These are phyloP conservation scores for Cisticola juncidis DNA, from an alignment of 2,113 vertebrate genomes.

Conservation along the genomic window DNA sequence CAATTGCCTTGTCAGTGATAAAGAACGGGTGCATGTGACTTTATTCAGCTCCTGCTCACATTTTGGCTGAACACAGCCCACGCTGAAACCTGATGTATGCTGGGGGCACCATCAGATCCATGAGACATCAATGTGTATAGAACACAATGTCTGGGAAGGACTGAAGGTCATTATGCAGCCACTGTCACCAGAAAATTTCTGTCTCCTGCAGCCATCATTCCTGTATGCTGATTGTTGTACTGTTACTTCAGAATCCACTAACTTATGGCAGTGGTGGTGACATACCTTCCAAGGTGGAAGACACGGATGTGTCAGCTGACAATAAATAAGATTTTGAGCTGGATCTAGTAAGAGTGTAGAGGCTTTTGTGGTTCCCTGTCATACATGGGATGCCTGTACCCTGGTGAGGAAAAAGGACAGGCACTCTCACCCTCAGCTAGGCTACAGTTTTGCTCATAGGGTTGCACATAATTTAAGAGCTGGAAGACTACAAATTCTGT, in stretches of 20 bases:
- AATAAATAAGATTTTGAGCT: not conserved
- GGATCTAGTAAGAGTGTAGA: not conserved
- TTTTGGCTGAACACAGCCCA: not conserved
- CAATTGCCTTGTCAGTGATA: not conserved
- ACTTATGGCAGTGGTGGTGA: fast-evolving
- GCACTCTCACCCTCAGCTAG: not conserved
- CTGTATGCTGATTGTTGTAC: not conserved
- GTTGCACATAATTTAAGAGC: fast-evolving
- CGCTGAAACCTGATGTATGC: fast-evolving
- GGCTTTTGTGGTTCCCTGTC: not conserved
- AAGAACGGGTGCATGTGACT: not conserved
- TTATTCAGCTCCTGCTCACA: not conserved
- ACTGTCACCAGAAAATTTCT: not conserved
- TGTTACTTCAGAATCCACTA: not conserved
- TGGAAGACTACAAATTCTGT: not conserved
- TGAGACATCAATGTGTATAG: fast-evolving
- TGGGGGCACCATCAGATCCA: not conserved
- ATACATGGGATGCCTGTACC: not conserved
- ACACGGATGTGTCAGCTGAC: fast-evolving
- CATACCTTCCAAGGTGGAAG: not conserved
- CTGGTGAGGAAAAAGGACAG: not conserved
- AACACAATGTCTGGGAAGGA: not conserved
- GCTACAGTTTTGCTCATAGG: not conserved
- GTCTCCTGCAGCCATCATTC: not conserved
- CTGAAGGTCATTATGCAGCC: not conserved